Conservation (phyloP, 2,888 invertebrate species). For the Heteromyza rotundicornis region DNA sequence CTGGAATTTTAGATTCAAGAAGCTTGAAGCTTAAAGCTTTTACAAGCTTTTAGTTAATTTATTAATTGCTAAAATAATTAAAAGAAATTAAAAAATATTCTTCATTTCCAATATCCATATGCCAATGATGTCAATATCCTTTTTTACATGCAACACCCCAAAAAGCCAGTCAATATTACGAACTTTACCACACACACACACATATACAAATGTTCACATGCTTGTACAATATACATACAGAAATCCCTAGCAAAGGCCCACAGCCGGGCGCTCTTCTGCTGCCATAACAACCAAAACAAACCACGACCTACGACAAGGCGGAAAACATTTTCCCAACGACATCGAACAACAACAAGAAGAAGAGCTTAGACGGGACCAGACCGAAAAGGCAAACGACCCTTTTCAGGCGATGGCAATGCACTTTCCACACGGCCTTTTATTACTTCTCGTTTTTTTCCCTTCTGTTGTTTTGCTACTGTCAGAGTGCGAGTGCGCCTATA, state of each 20-base stretch:
- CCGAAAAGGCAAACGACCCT: slow-evolving; percentile 56
- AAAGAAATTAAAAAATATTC: not conserved
- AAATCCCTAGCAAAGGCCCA: too few relatives aligned
- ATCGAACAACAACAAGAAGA: slow-evolving; percentile 15
- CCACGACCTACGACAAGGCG: slow-evolving; percentile 54
- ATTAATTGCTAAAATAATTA: too few relatives aligned
- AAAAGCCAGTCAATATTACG: not conserved
- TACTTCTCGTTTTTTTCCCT: too few relatives aligned
- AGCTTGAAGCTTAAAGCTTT: too few relatives aligned
- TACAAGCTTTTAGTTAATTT: too few relatives aligned
- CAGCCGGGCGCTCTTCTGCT: not conserved
- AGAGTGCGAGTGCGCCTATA: slow-evolving; percentile 18
- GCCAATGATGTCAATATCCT: slow-evolving; percentile 21
- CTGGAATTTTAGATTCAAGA: too few relatives aligned
- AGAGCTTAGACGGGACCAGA: slow-evolving; percentile 38
- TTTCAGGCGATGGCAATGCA: slow-evolving; percentile 39
- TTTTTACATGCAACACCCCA: slow-evolving; percentile 4
- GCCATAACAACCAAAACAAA: slow-evolving; percentile 34
- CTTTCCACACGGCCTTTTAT: slow-evolving; percentile 9
- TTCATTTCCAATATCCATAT: not conserved
- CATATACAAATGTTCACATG: not conserved
- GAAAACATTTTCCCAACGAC: not conserved
- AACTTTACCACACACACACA: not conserved
- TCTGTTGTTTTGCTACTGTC: too few relatives aligned
- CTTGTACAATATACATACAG: not conserved